A percentile compares a stretch with the other conserved stretches of the same genome.
phyloP scores from a whole-genome alignment of 2,797 vertebrate genomes.

The Toxotes lorentzi region DNA sequence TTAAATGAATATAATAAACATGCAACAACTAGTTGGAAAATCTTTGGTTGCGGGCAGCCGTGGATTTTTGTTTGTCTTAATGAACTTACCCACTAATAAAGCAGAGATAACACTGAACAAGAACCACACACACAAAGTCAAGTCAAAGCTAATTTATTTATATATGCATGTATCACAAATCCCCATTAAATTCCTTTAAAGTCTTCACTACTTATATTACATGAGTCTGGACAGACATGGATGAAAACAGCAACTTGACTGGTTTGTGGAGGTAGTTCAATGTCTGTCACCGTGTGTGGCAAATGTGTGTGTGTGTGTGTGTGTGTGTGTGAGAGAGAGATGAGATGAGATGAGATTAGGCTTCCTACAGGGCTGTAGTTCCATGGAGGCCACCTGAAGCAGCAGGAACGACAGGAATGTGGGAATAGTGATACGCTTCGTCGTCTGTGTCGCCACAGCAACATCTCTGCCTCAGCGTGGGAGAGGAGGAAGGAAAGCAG shows the following conservation, averaged over 20 bases:
- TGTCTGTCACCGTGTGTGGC: constrained; percentile 45
- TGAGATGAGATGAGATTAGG: constrained; percentile 76
- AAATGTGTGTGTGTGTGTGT: constrained; percentile 35
- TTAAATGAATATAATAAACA: too few species aligned
- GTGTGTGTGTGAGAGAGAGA: constrained; percentile 32
- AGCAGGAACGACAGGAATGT: constrained; percentile 78
- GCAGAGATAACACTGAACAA: too few species aligned
- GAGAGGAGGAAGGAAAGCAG: not conserved
- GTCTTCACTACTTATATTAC: too few species aligned
- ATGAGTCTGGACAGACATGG: too few species aligned
- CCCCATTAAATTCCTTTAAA: too few species aligned
- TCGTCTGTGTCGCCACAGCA: constrained; percentile 61
- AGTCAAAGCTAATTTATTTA: too few species aligned
- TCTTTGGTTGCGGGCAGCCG: too few species aligned
- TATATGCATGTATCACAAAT: too few species aligned
- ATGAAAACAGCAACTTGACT: not conserved
- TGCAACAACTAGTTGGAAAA: too few species aligned
- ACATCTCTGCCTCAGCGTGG: constrained; percentile 41
- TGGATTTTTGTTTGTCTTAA: too few species aligned
- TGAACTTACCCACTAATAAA: too few species aligned
- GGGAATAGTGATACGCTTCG: constrained; percentile 70
- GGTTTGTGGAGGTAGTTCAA: not conserved
- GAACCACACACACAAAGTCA: too few species aligned
- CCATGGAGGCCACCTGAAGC: constrained; percentile 74
- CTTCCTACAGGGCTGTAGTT: constrained; percentile 64